Conservation (phyloP, 2,113 vertebrate genomes). For the Eudyptes chrysolophus region DNA sequence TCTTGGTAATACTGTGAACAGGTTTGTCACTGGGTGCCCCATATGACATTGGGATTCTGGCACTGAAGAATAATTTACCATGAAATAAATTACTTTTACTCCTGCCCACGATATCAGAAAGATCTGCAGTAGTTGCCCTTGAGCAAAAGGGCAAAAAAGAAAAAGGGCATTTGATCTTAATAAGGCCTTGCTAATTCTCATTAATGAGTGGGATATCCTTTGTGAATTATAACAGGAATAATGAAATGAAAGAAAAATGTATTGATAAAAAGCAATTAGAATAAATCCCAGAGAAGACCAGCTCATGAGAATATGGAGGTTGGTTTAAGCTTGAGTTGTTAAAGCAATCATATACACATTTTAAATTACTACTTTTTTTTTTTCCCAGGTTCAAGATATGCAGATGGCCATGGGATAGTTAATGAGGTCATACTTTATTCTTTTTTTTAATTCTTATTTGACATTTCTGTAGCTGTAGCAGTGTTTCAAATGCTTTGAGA, state of each 20-base stretch:
- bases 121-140: not conserved
- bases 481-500: not conserved
- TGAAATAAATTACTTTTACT: constrained; percentile 15
- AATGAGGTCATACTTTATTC: not conserved
- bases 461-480: not conserved
- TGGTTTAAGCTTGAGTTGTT: not conserved
- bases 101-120: not conserved
- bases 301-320: not conserved
- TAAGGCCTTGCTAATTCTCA: constrained; percentile 25
- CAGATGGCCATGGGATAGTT: not conserved
- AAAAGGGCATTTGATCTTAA: constrained; percentile 27
- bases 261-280: constrained; percentile 62
- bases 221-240: constrained; percentile 44
- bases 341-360: not conserved
- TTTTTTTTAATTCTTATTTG: not conserved
- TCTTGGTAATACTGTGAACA: not conserved
- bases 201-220: constrained; percentile 45
- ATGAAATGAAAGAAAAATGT: constrained; percentile 34
- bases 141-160: constrained; percentile 10
- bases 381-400: not conserved
- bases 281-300: constrained; percentile 38
- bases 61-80: not conserved
- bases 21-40: not conserved
- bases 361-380: not conserved
- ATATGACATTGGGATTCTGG: not conserved